Evolutionary conservation across 2,797 vertebrate genomes (phyloP), one percentile per base, ranked within the genome.

Genomic region (Etheostoma nigrum): DNA sequence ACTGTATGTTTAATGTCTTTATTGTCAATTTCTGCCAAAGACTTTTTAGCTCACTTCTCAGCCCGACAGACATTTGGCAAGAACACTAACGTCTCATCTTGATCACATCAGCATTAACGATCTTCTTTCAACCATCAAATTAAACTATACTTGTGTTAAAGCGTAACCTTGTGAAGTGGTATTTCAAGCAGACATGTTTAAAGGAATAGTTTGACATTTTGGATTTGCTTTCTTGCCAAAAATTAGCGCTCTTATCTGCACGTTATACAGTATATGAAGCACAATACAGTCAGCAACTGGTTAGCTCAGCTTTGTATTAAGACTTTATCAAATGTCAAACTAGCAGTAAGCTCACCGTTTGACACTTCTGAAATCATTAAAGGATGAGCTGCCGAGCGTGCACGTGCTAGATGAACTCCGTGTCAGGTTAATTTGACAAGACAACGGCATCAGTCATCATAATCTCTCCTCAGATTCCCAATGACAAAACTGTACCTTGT

Each of bases 391-490:
- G 59, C 40, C 2, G 23, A 61, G 44, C 49, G 12, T 1, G 4
- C 59, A 19, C 21, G 11, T 40, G 25, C 18, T 2, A n/a, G 57
- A 61, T 27, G 27, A 53, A 79, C 53, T 66, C 49, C 23, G 0
- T 10, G 78, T 81, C 79, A 3, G 2, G 63, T 63, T 92, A 89
- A 90, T 91, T 78, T 84, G 86, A 86, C 64, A 25, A 45, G 86
- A 85, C 78, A 33, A 86, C 76, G 8, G 64, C 79, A 82, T 84
- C 83, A 57, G 72, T 88, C 85, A 86, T 89, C 88, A 83, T 67
- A 87, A 81, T 68, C 69, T 52, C 67, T 72, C 80, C 67, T 87
- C 68, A 83, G 63, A 89, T 80, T 68, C 69, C 49, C 66, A 66
- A 67, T 72, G 91, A 90, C 86, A 79, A 68, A 83, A 55, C 75